Conservation (phyloP, 2,888 invertebrate species). For the Cylloceria caligata region DNA sequence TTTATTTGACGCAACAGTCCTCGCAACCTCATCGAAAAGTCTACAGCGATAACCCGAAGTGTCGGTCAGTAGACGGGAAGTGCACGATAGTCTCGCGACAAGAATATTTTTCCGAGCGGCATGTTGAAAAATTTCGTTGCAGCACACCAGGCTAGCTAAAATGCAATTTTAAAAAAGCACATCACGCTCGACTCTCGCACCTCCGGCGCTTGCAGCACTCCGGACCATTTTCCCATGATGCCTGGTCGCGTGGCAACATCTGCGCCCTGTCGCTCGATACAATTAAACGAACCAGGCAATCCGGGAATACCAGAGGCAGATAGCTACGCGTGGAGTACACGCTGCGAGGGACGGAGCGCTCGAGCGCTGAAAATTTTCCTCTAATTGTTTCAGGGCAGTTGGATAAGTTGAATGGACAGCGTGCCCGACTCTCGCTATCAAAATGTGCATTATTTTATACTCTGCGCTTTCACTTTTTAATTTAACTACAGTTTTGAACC, state of each 20-base stretch:
- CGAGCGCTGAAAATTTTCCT: constrained; percentile 38
- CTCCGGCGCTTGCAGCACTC: background rate
- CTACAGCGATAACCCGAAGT: constrained; percentile 5
- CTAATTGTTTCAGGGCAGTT: constrained; percentile 63
- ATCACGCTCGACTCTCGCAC: constrained; percentile 27
- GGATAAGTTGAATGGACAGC: constrained; percentile 57
- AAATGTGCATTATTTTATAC: constrained; percentile 14
- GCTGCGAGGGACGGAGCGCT: background rate
- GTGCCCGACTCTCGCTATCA: constrained; percentile 15
- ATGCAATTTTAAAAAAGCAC: constrained; percentile 55
- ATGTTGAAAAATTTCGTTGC: constrained; percentile 45
- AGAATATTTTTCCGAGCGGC: constrained; percentile 17
- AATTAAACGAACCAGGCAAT: constrained; percentile 58
- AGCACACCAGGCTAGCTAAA: constrained; percentile 4
- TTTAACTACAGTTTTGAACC: background rate
- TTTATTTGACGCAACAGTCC: constrained; percentile 2
- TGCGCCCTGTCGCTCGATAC: constrained; percentile 60
- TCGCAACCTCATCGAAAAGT: constrained; percentile 10
- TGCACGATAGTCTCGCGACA: constrained; percentile 24
- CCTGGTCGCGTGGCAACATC: constrained; percentile 60
- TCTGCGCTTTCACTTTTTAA: background rate
- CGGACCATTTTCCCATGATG: constrained; percentile 45
- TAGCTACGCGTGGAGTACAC: background rate
- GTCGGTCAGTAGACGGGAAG: constrained; percentile 11
- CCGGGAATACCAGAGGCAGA: constrained; percentile 5